Conservation (phyloP, 2,797 vertebrate species). For the Crocodylus rhombifer region DNA sequence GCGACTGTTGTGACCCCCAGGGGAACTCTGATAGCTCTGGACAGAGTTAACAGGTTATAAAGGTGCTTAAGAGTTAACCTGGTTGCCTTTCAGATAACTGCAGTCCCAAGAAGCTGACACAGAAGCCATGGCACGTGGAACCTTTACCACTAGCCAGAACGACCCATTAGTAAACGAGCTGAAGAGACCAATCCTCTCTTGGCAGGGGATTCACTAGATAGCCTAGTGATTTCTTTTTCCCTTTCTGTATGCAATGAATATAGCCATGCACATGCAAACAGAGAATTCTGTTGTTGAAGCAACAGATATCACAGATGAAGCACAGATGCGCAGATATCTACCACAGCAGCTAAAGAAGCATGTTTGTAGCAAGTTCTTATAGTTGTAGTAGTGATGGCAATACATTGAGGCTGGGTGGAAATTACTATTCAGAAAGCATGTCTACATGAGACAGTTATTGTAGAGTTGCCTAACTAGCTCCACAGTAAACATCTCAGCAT, state of each 20-base stretch:
- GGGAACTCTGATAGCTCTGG: constrained; percentile 27
- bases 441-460: too few relatives aligned
- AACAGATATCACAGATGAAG: too few relatives aligned
- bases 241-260: not conserved
- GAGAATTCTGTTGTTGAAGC: not conserved
- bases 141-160: not conserved
- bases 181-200: constrained; percentile 1
- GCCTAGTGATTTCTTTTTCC: not conserved
- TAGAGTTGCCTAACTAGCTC: too few relatives aligned
- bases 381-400: not conserved
- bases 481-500: too few relatives aligned
- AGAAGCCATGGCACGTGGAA: constrained; percentile 3
- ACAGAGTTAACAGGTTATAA: constrained; percentile 68
- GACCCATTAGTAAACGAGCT: not conserved
- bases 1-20: constrained; percentile 58
- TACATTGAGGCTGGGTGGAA: not conserved
- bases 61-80: constrained; percentile 63
- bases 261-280: not conserved
- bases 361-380: not conserved
- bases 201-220: not conserved
- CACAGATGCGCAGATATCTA: not conserved
- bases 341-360: not conserved
- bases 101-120: constrained; percentile 34
- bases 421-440: too few relatives aligned
- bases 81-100: constrained; percentile 47